Percentiles rank a stretch among this genome's conserved stretches.
Conservation (phyloP, 2,113 vertebrate genomes). For the Bucco capensis region DNA sequence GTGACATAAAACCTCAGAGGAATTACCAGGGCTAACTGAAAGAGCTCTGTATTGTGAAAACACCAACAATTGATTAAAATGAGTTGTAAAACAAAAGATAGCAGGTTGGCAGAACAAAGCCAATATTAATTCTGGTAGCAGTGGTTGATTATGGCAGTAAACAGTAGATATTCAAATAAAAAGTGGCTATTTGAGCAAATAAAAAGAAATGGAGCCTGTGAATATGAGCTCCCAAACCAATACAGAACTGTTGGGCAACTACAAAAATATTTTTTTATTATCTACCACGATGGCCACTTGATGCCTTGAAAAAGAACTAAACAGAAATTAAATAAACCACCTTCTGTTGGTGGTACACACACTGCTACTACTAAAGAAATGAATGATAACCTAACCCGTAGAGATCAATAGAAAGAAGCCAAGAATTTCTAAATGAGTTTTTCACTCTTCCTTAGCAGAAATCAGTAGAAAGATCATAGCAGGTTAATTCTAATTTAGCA, state of each 20-base stretch:
- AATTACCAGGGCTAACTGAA: constrained; percentile 31
- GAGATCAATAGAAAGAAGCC: constrained; percentile 40
- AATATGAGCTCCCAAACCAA: not conserved
- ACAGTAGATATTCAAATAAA: not conserved
- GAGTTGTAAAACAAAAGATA: constrained; percentile 10
- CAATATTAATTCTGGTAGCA: not conserved
- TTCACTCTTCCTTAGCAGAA: constrained; percentile 48
- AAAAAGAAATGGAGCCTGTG: not conserved
- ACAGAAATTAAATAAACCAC: constrained; percentile 40
- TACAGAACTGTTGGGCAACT: not conserved
- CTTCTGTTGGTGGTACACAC: not conserved
- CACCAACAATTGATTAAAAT: constrained; percentile 26
- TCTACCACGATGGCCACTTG: not conserved
- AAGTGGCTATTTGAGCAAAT: not conserved
- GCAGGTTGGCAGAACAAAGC: not conserved
- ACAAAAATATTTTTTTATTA: constrained; percentile 9
- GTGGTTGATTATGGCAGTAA: constrained; percentile 17
- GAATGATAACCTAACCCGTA: constrained; percentile 43
- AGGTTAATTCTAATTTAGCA: constrained; percentile 66
- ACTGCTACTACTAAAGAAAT: constrained; percentile 44
- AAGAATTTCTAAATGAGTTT: constrained; percentile 60
- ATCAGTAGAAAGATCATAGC: constrained; percentile 50
- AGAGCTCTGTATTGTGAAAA: not conserved
- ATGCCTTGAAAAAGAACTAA: constrained; percentile 13
- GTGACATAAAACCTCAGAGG: constrained; percentile 13